Evolutionary conservation across 2,888 invertebrate genomes (phyloP).

Genomic region (Lochmaea crataegi): DNA sequence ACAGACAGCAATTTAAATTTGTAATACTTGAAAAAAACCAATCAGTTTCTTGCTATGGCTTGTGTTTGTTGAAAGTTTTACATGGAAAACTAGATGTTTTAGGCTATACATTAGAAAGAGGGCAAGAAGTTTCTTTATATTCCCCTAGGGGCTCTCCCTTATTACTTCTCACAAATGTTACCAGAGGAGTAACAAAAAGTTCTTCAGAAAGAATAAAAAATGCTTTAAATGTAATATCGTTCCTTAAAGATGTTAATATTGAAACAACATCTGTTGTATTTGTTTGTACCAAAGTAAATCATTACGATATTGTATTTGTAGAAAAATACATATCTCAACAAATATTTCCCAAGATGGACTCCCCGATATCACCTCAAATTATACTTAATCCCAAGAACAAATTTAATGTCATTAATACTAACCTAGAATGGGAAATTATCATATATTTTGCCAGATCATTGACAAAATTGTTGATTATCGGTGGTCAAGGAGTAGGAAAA

Average conservation of each 20-base stretch:
- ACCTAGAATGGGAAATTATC: conserved; percentile 58
- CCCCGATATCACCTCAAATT: conserved; percentile 40
- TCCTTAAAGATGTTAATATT: conserved; percentile 55
- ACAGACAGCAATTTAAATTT: conserved; percentile 31
- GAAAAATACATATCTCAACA: conserved; percentile 58
- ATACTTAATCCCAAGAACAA: conserved; percentile 49
- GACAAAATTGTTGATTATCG: conserved; percentile 72
- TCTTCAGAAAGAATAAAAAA: conserved; percentile 34
- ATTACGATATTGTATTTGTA: conserved; percentile 54
- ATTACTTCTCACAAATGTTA: conserved; percentile 67
- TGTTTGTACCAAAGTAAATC: conserved; percentile 59
- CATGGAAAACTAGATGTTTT: conserved; percentile 73
- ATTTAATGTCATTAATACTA: conserved; percentile 51
- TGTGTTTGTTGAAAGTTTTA: conserved; percentile 66
- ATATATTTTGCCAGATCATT: conserved; percentile 51
- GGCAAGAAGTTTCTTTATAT: conserved; percentile 69
- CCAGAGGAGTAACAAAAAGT: conserved; percentile 24
- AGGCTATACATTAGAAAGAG: conserved; percentile 68
- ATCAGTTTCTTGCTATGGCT: conserved; percentile 48
- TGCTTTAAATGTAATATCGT: conserved; percentile 20
- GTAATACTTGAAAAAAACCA: conserved; percentile 43
- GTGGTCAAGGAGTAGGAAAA: conserved; percentile 89
- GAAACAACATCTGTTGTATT: conserved; percentile 58
- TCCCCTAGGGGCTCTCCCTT: conserved; percentile 75
- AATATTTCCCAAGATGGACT: conserved; percentile 53